phyloP scores from a whole-genome alignment of 2,797 vertebrate genomes.

The Geotrypetes seraphini region DNA sequence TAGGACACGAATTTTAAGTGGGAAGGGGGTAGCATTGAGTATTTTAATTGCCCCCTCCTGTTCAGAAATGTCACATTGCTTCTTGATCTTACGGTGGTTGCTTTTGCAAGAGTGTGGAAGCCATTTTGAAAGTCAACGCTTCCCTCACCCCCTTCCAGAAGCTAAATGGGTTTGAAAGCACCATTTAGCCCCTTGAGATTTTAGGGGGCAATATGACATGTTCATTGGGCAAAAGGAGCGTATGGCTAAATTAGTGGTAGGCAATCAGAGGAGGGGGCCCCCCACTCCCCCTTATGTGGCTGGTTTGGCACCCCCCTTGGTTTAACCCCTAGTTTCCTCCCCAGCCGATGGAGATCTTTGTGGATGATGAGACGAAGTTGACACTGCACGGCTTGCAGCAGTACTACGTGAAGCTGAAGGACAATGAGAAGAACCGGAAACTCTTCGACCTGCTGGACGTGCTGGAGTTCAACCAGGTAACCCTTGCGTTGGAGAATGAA shows the following conservation, averaged over 20 bases:
- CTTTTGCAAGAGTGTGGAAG: no score
- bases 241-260: no score
- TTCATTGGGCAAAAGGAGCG: no score
- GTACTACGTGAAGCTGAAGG: constrained; percentile 79
- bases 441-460: constrained; percentile 76
- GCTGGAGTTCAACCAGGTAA: constrained; percentile 74
- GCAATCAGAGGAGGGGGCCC: neutral
- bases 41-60: neutral
- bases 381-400: constrained; percentile 76
- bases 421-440: constrained; percentile 81
- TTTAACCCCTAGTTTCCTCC: constrained; percentile 15
- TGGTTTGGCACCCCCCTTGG: constrained; percentile 17
- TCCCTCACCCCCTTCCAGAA: constrained; percentile 3
- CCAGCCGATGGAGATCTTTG: constrained; percentile 79
- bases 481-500: no score
- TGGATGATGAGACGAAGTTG: constrained; percentile 79
- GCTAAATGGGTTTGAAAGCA: no score
- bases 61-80: neutral
- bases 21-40: no score
- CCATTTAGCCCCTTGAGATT: constrained; percentile 31
- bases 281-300: constrained; percentile 15
- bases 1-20: constrained; percentile 6
- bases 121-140: constrained; percentile 31
- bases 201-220: constrained; percentile 22
- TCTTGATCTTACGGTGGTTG: no score